Evolutionary conservation across 1,140 invertebrate species (phyloP), one percentile per base, ranked within the genome.

Genomic region (Bathynomus jamesi): DNA sequence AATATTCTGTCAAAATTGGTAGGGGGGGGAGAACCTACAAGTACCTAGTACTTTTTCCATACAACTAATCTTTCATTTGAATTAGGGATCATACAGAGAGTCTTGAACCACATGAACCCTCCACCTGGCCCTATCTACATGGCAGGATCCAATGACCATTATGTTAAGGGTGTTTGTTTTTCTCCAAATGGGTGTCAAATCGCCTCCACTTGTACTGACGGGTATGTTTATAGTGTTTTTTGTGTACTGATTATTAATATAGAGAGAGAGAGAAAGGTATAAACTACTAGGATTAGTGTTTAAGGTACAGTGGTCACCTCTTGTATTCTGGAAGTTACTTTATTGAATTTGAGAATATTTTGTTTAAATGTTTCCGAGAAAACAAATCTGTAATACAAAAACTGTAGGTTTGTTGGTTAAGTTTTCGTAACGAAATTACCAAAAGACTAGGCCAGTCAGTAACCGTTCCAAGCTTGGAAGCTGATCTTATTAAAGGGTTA

Each of bases 81-180:
- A 4, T 62, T 67, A 77, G 78, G 77, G 0, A 63, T 71, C 21
- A 65, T 69, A 53, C 28, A 78, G 27, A 31, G 77, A 46, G 75
- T 74, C 3, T 70, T 82, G 2, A 78, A 76, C 28, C 86, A 87
- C 78, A 72, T 86, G 67, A 80, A 81, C 70, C 86, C 86, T 7
- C 80, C 82, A 11, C 86, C 86, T 17, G 80, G 83, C n/a, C 80
- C 82, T 2, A 87, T 87, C 63, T 87, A 82, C 80, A 85, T 85
- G 29, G 82, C 83, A 61, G 86, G 86, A 27, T 83, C 82, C 7
- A 87, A 87, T 78, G 83, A 82, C 40, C 81, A 83, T 70, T 84
- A 83, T 79, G 83, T 86, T 1, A 76, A 83, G 30, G 80, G 80
- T 62, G 80, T 86, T 10, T 80, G 82, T n/a, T 85, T 85, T 76